Conservation (phyloP, 2,888 invertebrate species). For the Drosophila helvetica region DNA sequence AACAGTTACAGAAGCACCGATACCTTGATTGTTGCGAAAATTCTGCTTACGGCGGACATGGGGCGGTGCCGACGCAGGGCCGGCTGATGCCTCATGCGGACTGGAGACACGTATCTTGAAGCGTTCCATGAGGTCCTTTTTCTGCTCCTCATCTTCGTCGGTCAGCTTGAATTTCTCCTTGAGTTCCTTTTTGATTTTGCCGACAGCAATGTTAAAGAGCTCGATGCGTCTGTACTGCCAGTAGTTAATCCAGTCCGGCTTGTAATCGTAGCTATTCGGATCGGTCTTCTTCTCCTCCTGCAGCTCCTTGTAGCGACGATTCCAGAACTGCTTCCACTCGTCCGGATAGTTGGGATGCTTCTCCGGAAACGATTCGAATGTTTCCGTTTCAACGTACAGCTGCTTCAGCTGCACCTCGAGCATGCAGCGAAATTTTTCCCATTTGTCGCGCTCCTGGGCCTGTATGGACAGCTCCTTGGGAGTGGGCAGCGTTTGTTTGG, state of each 20-base stretch:
- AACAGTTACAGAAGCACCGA: slow-evolving; percentile 42
- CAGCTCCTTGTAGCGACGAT: slow-evolving; percentile 91
- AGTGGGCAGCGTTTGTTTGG: slow-evolving; percentile 73
- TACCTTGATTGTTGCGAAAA: slow-evolving; percentile 44
- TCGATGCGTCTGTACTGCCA: slow-evolving; percentile 94
- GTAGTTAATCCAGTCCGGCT: slow-evolving; percentile 94
- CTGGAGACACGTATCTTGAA: slow-evolving; percentile 77
- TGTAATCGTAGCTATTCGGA: slow-evolving; percentile 92
- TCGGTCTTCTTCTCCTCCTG: slow-evolving; percentile 87
- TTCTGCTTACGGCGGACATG: slow-evolving; percentile 48
- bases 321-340: slow-evolving; percentile 96
- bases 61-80: neutral
- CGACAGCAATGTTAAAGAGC: slow-evolving; percentile 89
- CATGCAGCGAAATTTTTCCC: slow-evolving; percentile 85
- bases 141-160: slow-evolving; percentile 84
- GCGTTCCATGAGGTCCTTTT: slow-evolving; percentile 81
- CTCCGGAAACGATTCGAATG: slow-evolving; percentile 93
- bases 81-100: slow-evolving; percentile 25
- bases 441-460: slow-evolving; percentile 85
- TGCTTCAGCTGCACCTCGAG: slow-evolving; percentile 83
- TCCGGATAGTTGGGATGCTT: slow-evolving; percentile 94
- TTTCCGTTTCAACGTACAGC: slow-evolving; percentile 87
- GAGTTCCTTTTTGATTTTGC: slow-evolving; percentile 88
- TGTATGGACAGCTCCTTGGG: slow-evolving; percentile 82
- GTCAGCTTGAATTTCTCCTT: slow-evolving; percentile 86